phyloP scores from a whole-genome alignment of 2,797 vertebrate genomes.

The Phrynocephalus guinanensis region DNA sequence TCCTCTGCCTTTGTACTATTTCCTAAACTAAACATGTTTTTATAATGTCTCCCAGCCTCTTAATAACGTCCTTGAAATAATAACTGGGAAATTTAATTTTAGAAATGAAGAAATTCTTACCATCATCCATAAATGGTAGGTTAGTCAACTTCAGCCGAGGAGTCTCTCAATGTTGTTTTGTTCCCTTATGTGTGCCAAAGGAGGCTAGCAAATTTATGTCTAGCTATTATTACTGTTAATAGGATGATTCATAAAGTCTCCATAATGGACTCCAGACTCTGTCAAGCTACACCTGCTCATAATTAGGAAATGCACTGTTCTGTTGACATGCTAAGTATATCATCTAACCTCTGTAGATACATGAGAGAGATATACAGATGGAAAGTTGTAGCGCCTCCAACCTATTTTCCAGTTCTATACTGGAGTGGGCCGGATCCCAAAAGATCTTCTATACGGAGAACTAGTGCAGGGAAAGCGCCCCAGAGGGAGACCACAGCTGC shows the following conservation, averaged over 20 bases:
- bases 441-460: too few relatives aligned
- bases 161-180: neutral
- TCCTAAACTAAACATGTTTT: constrained; percentile 26
- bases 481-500: too few relatives aligned
- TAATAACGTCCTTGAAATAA: constrained; percentile 14
- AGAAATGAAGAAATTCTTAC: neutral
- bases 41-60: constrained; percentile 12
- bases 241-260: neutral
- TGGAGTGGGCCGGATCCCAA: too few relatives aligned
- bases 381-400: too few relatives aligned
- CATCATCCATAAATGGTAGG: constrained; percentile 2
- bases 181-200: neutral
- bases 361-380: too few relatives aligned
- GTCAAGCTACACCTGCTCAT: neutral
- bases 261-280: neutral
- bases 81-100: neutral
- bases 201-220: neutral
- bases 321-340: too few relatives aligned
- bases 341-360: too few relatives aligned
- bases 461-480: too few relatives aligned
- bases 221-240: neutral
- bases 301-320: neutral
- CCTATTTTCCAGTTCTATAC: too few relatives aligned
- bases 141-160: neutral
- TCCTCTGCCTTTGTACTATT: neutral